Evolutionary conservation across 2,888 invertebrate species (phyloP).

Genomic region (Diarsia mendica): DNA sequence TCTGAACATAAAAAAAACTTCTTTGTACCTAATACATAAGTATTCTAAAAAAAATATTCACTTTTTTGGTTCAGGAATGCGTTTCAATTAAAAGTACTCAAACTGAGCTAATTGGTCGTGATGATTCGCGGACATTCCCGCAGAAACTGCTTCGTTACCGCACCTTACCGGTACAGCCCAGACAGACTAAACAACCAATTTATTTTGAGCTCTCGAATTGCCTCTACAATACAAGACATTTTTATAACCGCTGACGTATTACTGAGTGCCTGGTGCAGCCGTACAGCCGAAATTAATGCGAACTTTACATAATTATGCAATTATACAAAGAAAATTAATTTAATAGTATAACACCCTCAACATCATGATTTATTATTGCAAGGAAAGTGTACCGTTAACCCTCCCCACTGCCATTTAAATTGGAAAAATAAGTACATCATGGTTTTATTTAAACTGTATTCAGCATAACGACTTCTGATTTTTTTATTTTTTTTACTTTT

Average conservation of each 20-base stretch:
- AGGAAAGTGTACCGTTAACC: no score
- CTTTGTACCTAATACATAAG: no score
- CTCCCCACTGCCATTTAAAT: no score
- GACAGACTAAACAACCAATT: slow-evolving; percentile 36
- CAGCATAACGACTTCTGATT: background rate
- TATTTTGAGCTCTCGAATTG: slow-evolving; percentile 40
- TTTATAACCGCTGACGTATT: background rate
- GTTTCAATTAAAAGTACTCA: slow-evolving; percentile 62
- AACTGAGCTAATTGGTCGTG: slow-evolving; percentile 52
- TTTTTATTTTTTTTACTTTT: background rate
- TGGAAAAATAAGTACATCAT: no score
- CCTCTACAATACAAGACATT: slow-evolving; percentile 4
- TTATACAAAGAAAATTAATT: no score
- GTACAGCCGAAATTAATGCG: background rate
- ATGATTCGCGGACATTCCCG: slow-evolving; percentile 52
- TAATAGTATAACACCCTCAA: no score
- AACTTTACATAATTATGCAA: background rate
- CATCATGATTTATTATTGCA: no score
- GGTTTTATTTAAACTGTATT: no score
- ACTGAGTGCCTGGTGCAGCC: background rate
- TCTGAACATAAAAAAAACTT: background rate
- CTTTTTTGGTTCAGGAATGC: slow-evolving; percentile 36
- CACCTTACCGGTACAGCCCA: slow-evolving; percentile 55
- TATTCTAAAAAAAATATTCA: background rate
- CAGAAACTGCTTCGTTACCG: slow-evolving; percentile 62